Evolutionary conservation across 2,113 vertebrate species (phyloP).

Genomic region (Aphyosemion australe): DNA sequence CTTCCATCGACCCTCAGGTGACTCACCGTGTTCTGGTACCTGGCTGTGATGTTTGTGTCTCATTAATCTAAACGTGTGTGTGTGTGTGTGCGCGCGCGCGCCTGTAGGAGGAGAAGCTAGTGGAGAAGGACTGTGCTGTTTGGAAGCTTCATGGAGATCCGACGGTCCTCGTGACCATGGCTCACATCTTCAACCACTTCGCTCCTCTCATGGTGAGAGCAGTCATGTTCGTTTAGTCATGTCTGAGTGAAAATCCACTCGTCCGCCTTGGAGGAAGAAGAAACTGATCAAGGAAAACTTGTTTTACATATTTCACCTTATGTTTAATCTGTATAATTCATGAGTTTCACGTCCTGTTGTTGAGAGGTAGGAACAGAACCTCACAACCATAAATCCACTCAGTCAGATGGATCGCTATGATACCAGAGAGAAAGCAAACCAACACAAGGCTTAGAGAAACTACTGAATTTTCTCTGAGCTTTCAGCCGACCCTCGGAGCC

Average conservation of each 20-base stretch:
- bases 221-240: too few relatives aligned
- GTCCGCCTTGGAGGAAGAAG: not conserved
- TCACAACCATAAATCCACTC: too few relatives aligned
- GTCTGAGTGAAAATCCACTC: not conserved
- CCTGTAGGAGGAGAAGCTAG: slow-evolving; percentile 86
- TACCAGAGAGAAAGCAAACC: too few relatives aligned
- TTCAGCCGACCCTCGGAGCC: too few relatives aligned
- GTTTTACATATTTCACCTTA: too few relatives aligned
- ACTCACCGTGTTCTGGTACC: not conserved
- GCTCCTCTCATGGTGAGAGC: slow-evolving; percentile 91
- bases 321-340: too few relatives aligned
- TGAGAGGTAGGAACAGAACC: too few relatives aligned
- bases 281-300: not conserved
- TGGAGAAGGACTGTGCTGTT: slow-evolving; percentile 80
- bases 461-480: too few relatives aligned
- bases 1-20: slow-evolving; percentile 82
- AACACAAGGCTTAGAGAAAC: too few relatives aligned
- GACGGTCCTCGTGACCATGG: slow-evolving; percentile 87
- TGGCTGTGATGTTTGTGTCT: not conserved
- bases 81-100: not conserved
- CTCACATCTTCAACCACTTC: slow-evolving; percentile 94
- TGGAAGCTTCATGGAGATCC: slow-evolving; percentile 92
- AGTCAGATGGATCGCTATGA: too few relatives aligned
- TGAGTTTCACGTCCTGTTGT: too few relatives aligned
- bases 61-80: not conserved